Conservation (phyloP, 1,140 invertebrate genomes). For the Drosophila arizonae region DNA sequence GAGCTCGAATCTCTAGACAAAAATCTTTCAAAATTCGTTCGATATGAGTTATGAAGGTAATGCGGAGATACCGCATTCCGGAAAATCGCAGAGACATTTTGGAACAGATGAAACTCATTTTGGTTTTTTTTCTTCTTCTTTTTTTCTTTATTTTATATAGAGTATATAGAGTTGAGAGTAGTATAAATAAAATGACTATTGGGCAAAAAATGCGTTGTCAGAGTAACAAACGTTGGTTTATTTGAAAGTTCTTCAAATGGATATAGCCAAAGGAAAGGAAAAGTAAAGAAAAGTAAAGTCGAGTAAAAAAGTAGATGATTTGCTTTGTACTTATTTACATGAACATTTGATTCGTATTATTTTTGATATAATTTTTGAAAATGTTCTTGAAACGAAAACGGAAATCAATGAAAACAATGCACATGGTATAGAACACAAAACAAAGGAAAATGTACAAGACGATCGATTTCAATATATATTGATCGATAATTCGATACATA, state of each 20-base stretch:
- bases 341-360: slow-evolving; percentile 14
- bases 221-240: slow-evolving; percentile 46
- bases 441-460: slow-evolving; percentile 46
- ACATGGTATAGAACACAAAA: slow-evolving; percentile 62
- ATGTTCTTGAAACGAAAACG: slow-evolving; percentile 18
- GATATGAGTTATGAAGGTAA: no score
- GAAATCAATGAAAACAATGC: slow-evolving; percentile 53
- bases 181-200: slow-evolving; percentile 17
- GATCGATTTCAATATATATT: slow-evolving; percentile 47
- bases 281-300: slow-evolving; percentile 7
- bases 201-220: slow-evolving; percentile 42
- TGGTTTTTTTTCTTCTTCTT: no score
- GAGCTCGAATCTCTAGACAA: slow-evolving; percentile 16
- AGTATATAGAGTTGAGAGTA: slow-evolving; percentile 4
- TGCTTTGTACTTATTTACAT: slow-evolving; percentile 58
- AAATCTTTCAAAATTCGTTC: background rate
- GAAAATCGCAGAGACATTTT: background rate
- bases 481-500: slow-evolving; percentile 31
- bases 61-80: background rate
- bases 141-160: no score
- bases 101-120: slow-evolving; percentile 7
- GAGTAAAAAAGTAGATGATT: slow-evolving; percentile 8
- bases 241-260: slow-evolving; percentile 18
- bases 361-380: slow-evolving; percentile 1
- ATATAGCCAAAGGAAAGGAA: slow-evolving; percentile 18